Evolutionary conservation across 2,113 vertebrate species (phyloP).

Genomic region (Jaculus jaculus): DNA sequence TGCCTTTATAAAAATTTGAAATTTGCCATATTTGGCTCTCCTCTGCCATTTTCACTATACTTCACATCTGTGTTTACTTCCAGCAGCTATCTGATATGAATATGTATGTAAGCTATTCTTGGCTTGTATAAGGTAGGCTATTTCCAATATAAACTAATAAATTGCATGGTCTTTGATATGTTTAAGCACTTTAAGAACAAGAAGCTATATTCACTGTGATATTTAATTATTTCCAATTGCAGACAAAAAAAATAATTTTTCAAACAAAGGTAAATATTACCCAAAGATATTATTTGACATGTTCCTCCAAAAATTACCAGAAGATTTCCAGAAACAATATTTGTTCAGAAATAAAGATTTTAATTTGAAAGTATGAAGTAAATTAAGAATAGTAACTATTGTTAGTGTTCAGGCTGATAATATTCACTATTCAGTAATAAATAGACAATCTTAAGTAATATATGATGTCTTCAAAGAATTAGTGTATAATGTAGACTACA

Average conservation of each 20-base stretch:
- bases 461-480: background rate
- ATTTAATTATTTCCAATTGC: slow-evolving; percentile 7
- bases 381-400: slow-evolving; percentile 9
- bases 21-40: background rate
- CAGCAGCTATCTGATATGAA: background rate
- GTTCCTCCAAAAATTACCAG: slow-evolving; percentile 3
- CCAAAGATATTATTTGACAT: background rate
- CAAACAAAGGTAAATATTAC: slow-evolving; percentile 25
- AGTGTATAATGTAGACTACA: background rate
- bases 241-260: background rate
- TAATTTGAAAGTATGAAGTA: background rate
- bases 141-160: background rate
- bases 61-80: background rate
- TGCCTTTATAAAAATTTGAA: background rate
- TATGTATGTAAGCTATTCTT: background rate
- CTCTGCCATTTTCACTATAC: background rate
- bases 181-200: background rate
- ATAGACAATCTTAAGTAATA: slow-evolving; percentile 12
- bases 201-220: background rate
- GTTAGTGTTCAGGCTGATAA: background rate
- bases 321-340: background rate
- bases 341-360: background rate
- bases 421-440: slow-evolving; percentile 7
- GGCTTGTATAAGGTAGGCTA: background rate
- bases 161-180: background rate